Conservation (phyloP, 2,888 invertebrate species). For the Hypsopygia costalis region DNA sequence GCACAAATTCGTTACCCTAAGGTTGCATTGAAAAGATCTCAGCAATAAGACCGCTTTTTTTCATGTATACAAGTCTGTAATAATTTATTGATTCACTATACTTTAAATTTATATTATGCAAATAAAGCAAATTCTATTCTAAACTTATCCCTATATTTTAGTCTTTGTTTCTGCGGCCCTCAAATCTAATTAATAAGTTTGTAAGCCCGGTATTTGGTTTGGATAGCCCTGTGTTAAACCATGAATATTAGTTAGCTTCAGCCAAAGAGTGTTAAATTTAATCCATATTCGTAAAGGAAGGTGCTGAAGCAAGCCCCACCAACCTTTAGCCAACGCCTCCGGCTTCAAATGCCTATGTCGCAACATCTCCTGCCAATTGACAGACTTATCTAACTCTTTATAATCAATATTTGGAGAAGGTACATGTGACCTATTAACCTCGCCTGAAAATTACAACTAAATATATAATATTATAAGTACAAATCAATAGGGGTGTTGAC, state of each 20-base stretch:
- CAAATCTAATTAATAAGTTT: too few relatives aligned
- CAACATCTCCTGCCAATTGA: slow-evolving; percentile 72
- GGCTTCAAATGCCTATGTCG: slow-evolving; percentile 52
- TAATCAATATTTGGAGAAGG: slow-evolving; percentile 65
- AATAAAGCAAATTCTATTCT: too few relatives aligned
- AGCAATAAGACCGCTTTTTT: too few relatives aligned
- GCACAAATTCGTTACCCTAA: too few relatives aligned
- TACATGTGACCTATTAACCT: slow-evolving; percentile 50
- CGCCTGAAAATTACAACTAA: slow-evolving; percentile 68
- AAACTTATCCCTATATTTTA: too few relatives aligned
- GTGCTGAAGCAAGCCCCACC: slow-evolving; percentile 56
- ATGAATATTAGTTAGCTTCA: slow-evolving; percentile 8
- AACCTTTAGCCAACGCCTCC: slow-evolving; percentile 68
- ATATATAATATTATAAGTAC: slow-evolving; percentile 22
- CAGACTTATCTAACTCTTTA: slow-evolving; percentile 75
- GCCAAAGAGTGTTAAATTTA: slow-evolving; percentile 10
- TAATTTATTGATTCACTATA: too few relatives aligned
- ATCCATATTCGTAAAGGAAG: slow-evolving; percentile 5
- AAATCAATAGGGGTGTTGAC: too few relatives aligned
- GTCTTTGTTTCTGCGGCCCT: too few relatives aligned
- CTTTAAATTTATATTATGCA: too few relatives aligned
- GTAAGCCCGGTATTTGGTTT: too few relatives aligned
- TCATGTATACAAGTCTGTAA: too few relatives aligned
- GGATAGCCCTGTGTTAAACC: background rate
- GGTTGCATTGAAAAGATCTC: too few relatives aligned